Evolutionary conservation across 2,113 vertebrate species (phyloP).

Genomic region (Pseudolaguvia tuberculata): DNA sequence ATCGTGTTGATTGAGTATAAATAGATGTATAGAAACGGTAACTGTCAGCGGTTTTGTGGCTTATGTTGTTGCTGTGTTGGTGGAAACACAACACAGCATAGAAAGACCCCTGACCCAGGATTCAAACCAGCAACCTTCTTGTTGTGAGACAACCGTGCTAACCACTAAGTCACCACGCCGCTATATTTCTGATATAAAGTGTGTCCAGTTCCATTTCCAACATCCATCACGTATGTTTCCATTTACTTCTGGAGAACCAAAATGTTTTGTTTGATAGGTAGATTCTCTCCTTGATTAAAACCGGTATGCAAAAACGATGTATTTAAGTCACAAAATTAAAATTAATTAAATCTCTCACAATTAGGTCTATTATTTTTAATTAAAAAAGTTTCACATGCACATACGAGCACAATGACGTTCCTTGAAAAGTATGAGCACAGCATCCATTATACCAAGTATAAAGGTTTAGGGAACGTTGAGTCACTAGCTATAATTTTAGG

Average conservation of each 20-base stretch:
- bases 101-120: too few species aligned
- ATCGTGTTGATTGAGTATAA: background rate
- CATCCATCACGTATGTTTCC: background rate
- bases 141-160: too few species aligned
- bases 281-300: background rate
- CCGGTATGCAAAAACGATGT: background rate
- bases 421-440: too few species aligned
- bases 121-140: too few species aligned
- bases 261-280: background rate
- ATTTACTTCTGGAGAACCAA: background rate
- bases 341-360: background rate
- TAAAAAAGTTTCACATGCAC: background rate
- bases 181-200: too few species aligned
- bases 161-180: too few species aligned
- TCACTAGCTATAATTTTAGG: too few species aligned
- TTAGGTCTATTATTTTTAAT: background rate
- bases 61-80: slow-evolving; percentile 17
- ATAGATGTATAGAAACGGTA: background rate
- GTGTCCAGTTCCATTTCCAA: background rate
- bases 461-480: too few species aligned
- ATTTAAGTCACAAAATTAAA: background rate
- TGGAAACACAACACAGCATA: too few species aligned
- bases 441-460: too few species aligned
- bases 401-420: too few species aligned
- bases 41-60: slow-evolving; percentile 17